These are phyloP conservation scores for Scolopax mira DNA, from an alignment of 2,113 vertebrate genomes.

Conservation along the genomic window DNA sequence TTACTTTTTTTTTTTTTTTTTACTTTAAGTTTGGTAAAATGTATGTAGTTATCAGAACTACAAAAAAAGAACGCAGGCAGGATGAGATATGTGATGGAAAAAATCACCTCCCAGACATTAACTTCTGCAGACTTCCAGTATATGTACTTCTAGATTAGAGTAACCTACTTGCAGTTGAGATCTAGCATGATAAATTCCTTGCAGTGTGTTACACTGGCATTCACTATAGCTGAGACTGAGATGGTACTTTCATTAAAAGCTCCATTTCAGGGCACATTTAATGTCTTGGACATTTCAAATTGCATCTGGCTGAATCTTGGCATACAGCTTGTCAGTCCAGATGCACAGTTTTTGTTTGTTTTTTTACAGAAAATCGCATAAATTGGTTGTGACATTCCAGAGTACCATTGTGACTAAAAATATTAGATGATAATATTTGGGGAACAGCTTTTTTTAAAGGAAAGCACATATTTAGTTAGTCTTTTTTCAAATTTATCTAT, in stretches of 20 bases:
- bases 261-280: slow-evolving; percentile 32
- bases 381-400: slow-evolving; percentile 20
- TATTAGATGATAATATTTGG: background rate
- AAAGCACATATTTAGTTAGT: background rate
- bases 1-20: background rate
- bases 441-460: background rate
- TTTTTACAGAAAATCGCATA: background rate
- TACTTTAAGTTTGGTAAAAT: slow-evolving; percentile 67
- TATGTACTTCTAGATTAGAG: background rate
- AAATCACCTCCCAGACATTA: background rate
- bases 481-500: background rate
- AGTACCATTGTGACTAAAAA: slow-evolving; percentile 25
- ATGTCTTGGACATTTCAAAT: slow-evolving; percentile 61
- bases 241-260: slow-evolving; percentile 29
- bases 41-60: slow-evolving; percentile 26
- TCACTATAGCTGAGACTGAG: background rate
- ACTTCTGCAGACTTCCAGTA: background rate
- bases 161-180: background rate
- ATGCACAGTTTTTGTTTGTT: slow-evolving; percentile 35
- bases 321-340: slow-evolving; percentile 67
- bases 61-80: background rate
- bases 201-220: background rate
- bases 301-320: slow-evolving; percentile 70
- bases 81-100: background rate
- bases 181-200: background rate